A percentile compares a stretch with the other conserved stretches of the same genome.
Conservation (phyloP, 2,888 invertebrate species). For the Drosophila mayaguana region DNA sequence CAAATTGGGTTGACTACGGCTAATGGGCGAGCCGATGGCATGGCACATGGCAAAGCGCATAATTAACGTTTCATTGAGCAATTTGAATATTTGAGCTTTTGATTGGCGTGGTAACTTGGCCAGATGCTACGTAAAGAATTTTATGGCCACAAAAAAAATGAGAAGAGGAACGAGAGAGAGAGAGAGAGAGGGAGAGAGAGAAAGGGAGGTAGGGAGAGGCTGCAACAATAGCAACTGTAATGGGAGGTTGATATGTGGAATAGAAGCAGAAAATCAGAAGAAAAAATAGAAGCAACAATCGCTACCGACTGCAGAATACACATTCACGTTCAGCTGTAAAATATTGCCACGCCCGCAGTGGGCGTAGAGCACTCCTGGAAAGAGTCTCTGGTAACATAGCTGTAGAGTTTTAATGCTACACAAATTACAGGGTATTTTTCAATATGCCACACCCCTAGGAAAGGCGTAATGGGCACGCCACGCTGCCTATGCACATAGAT, state of each 20-base stretch:
- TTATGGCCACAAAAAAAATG: background rate
- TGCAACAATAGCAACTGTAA: slow-evolving; percentile 6
- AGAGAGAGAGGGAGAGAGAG: background rate
- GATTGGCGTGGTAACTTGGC: slow-evolving; percentile 59
- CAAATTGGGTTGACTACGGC: slow-evolving; percentile 1
- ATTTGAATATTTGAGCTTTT: slow-evolving; percentile 60
- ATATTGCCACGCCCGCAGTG: too few species aligned
- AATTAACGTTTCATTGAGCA: slow-evolving; percentile 68
- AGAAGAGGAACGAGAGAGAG: too few species aligned
- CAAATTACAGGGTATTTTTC: too few species aligned
- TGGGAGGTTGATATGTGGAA: slow-evolving; percentile 4
- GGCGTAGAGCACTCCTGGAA: too few species aligned
- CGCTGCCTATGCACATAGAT: background rate
- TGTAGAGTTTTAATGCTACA: too few species aligned
- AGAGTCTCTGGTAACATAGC: too few species aligned
- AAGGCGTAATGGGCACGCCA: too few species aligned
- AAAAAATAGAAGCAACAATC: background rate
- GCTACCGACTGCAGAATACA: background rate
- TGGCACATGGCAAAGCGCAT: slow-evolving; percentile 40
- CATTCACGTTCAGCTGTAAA: too few species aligned
- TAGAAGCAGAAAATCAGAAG: background rate
- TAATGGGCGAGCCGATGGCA: slow-evolving; percentile 9
- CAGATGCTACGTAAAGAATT: slow-evolving; percentile 31
- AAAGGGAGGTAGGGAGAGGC: background rate
- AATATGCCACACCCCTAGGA: too few species aligned